Base-by-base conservation (phyloP, 2,888 invertebrate genomes). In the Ophion ellenae region DNA sequence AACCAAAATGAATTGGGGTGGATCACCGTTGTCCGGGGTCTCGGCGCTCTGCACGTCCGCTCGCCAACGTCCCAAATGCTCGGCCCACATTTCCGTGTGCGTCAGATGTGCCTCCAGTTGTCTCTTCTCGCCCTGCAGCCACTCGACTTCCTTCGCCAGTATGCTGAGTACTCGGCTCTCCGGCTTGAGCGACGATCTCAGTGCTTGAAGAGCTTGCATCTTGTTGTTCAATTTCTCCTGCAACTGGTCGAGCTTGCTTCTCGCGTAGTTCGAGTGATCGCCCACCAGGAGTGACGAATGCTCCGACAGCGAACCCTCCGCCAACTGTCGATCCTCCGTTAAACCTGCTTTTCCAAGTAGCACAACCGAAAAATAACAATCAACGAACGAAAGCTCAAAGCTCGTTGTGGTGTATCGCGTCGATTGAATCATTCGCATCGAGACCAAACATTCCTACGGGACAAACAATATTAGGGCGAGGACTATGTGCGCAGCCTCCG, bases 81-180 rank as follows among this genome's bases (percentile, higher is more conserved):
- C 98, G 0, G 97, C 97, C 98, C 98, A 98, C 73, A 97, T 96
- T 94, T 98, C 98, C 0, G 98, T 98, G 63, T 98, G 95, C 20
- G 96, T 96, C 77, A 98, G 95, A 94, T 98, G 98, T 0, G 97
- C 97, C 92, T 98, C 98, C 63, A 98, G 94, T 88, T 97, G 96
- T 87, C 97, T 95, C 91, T 97, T 97, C 91, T 98, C 98, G 3
- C 96, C 96, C 87, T 97, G 97, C 76, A 98, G 94, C 94, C 97
- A 96, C 90, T 97, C 97, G 88, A 98, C 97, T 94, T 98, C 98
- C 90, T 96, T 97, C 71, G 97, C 97, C 77, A 98, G 94, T 94
- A 97, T 96, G 82, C 96, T 95, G 75, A 98, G 94, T 2, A 98
- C 97, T 90, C 97, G 97, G 0, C 97, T 97, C 91, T 98, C 98